Conservation (phyloP, 1,140 invertebrate species). For the Oncopeltus fasciatus region DNA sequence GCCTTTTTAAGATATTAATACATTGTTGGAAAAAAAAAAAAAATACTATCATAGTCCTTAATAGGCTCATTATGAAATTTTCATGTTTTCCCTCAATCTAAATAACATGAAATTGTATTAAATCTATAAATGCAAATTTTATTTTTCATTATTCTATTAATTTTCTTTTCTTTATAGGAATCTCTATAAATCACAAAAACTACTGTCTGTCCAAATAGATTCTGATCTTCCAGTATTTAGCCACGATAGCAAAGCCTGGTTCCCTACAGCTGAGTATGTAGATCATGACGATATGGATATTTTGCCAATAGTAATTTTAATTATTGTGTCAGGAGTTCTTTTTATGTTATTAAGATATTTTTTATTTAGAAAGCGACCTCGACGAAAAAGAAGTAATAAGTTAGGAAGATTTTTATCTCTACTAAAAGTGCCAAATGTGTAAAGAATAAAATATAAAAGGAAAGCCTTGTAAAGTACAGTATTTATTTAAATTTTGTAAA, state of each 20-base stretch:
- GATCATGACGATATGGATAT: slow-evolving; percentile 18
- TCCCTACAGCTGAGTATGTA: slow-evolving; percentile 18
- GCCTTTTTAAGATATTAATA: too few relatives aligned
- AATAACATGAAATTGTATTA: neutral
- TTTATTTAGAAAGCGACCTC: slow-evolving; percentile 20
- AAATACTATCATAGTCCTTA: too few relatives aligned
- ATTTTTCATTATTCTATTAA: neutral
- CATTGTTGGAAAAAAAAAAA: too few relatives aligned
- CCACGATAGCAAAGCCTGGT: slow-evolving; percentile 14
- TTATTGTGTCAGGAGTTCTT: slow-evolving; percentile 16
- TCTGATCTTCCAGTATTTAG: slow-evolving; percentile 26
- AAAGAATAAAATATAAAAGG: too few relatives aligned
- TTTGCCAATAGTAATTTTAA: slow-evolving; percentile 16
- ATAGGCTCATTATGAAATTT: too few relatives aligned
- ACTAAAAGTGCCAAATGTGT: slow-evolving; percentile 19
- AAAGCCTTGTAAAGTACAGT: neutral
- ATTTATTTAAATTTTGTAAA: neutral
- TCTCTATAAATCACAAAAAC: slow-evolving; percentile 55
- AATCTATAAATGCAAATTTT: neutral
- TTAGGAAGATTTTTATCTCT: slow-evolving; percentile 20
- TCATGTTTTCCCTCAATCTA: too few relatives aligned
- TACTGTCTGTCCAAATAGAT: slow-evolving; percentile 43
- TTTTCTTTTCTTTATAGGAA: slow-evolving; percentile 35
- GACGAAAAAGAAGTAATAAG: slow-evolving; percentile 21
- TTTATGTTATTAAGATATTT: slow-evolving; percentile 21